Conservation (phyloP, 2,797 vertebrate genomes). For the Sciurus carolinensis region DNA sequence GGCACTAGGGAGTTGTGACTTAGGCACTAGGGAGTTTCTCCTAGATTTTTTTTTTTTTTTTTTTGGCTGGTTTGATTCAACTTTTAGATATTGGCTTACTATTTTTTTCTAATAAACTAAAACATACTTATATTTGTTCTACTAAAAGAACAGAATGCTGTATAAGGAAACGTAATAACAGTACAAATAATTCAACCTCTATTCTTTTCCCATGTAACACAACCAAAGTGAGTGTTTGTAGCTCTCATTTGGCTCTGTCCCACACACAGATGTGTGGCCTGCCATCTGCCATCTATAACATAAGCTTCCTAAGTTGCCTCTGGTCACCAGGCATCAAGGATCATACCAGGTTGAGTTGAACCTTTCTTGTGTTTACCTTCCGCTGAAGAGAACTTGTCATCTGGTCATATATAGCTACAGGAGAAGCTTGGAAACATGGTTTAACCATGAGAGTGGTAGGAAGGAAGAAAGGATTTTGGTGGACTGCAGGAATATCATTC, state of each 20-base stretch:
- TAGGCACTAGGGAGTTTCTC: neutral
- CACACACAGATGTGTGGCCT: neutral
- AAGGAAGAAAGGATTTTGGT: neutral
- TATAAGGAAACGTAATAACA: neutral
- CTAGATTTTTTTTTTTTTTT: neutral
- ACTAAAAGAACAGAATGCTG: neutral
- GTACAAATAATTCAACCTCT: neutral
- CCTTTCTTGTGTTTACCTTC: neutral
- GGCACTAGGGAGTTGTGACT: neutral
- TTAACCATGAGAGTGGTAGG: neutral
- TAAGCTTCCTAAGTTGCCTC: neutral
- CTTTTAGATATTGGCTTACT: constrained; percentile 35
- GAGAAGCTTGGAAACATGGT: neutral
- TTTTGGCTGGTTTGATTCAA: constrained; percentile 16
- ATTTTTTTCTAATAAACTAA: constrained; percentile 1
- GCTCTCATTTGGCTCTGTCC: neutral
- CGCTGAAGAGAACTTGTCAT: neutral
- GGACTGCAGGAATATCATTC: neutral
- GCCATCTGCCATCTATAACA: neutral
- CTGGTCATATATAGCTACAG: neutral
- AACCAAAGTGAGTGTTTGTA: neutral
- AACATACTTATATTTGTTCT: neutral
- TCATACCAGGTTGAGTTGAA: neutral
- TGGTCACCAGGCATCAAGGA: neutral
- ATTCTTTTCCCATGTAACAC: neutral